phyloP scores from a whole-genome alignment of 2,888 invertebrate genomes.

The Rhagonycha lutea region DNA sequence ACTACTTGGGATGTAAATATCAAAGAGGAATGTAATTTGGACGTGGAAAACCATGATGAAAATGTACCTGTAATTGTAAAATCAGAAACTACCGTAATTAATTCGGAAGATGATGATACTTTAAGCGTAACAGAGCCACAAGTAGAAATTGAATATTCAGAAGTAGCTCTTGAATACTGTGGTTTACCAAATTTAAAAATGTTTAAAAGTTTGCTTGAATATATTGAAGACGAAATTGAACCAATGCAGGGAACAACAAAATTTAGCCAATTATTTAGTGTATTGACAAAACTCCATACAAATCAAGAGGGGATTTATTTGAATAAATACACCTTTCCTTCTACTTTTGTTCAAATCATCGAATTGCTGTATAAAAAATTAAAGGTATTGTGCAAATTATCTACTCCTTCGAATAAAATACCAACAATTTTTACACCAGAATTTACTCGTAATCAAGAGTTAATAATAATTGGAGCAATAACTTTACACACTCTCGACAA shows the following conservation, averaged over 20 bases:
- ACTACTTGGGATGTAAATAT: neutral
- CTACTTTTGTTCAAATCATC: constrained; percentile 1
- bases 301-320: constrained; percentile 7
- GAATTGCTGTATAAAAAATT: constrained; percentile 15
- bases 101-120: neutral
- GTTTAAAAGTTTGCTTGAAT: constrained; percentile 4
- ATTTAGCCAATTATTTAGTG: constrained; percentile 12
- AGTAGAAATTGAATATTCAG: neutral
- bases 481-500: neutral
- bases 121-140: neutral
- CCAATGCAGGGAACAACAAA: neutral
- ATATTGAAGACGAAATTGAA: constrained; percentile 8
- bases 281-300: constrained; percentile 12
- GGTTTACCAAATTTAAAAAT: constrained; percentile 4
- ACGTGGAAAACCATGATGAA: neutral
- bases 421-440: neutral
- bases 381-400: neutral
- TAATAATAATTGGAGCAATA: constrained; percentile 1
- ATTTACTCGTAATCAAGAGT: constrained; percentile 2
- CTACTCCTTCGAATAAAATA: neutral
- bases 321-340: constrained; percentile 9
- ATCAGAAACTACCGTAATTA: too few species aligned
- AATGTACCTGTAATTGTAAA: too few species aligned
- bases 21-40: neutral
- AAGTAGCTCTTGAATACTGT: neutral